Conservation (phyloP, 2,888 invertebrate species). For the Chymomyza amoena region DNA sequence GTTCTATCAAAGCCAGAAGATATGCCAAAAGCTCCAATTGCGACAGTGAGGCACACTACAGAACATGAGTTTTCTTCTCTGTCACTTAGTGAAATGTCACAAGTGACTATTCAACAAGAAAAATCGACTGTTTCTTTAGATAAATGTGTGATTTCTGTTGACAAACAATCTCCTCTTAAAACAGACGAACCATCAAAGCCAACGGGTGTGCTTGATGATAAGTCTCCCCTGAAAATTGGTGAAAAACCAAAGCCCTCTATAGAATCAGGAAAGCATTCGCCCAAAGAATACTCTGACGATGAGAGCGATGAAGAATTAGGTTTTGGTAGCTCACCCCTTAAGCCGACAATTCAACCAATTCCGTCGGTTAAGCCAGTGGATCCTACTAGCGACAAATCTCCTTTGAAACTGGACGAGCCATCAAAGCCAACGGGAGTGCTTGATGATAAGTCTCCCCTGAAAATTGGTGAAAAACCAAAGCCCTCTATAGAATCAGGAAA, state of each 20-base stretch:
- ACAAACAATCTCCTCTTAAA: not conserved
- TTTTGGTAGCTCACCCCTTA: no score
- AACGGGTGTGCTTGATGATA: not conserved
- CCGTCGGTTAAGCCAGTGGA: not conserved
- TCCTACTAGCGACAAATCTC: not conserved
- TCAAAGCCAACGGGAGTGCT: not conserved
- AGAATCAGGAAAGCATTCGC: not conserved
- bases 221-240: not conserved
- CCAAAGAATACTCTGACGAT: no score
- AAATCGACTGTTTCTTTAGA: slow-evolving; percentile 6
- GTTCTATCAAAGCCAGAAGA: not conserved
- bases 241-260: slow-evolving; percentile 4
- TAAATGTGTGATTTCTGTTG: not conserved
- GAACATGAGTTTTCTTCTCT: not conserved
- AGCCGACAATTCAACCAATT: no score
- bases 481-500: not conserved
- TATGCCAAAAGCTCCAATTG: not conserved
- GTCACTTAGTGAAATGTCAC: no score
- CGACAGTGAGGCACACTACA: not conserved
- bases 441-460: not conserved
- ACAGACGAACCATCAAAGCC: not conserved
- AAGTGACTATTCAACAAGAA: not conserved
- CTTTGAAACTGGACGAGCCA: not conserved
- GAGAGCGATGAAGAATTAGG: no score
- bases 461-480: slow-evolving; percentile 8